Evolutionary conservation across 2,113 vertebrate genomes (phyloP), one percentile per base, ranked within the genome.

Genomic region (Delphinus delphis): DNA sequence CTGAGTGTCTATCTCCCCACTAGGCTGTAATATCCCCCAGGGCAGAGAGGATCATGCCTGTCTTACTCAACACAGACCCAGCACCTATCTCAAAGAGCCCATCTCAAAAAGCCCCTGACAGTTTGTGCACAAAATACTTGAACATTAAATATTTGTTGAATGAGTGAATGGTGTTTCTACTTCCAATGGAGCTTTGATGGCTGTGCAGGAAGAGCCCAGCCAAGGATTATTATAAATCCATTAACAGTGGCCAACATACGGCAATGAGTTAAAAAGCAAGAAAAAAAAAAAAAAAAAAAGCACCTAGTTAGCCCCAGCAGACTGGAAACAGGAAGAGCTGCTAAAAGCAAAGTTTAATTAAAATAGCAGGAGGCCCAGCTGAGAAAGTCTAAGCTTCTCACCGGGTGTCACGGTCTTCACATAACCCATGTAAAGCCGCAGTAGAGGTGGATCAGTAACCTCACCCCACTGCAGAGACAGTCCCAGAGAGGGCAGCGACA

Each of bases 271-370:
- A 41, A 33, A 87, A 65, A 63, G 47, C 38, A 55, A 91, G 44
- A 74, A 55, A 7, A 20, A 36, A 33, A 36, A 36, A 36, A 80
- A 41, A 36, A 36, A 80, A 41, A 20, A 60, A 20, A 6, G 63
- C 4, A 92, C 7, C 28, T 76, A 63, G 60, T 50, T 74, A 81
- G 73, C 38, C 36, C 50, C 63, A 90, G 79, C 87, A 68, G 70
- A 93, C 4, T 2, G 8, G 47, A 80, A 50, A 81, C 23, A 80
- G n/a, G 82, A 96, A 77, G 33, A 65, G 18, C 33, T 67, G 25
- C 47, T 93, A 41, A 93, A 96, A 95, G 62, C 26, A 93, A 77
- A 77, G 31, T 94, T 94, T 92, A 92, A 92, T 93, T 89, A 87
- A 96, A 67, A 93, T 50, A 71, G n/a, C n/a, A 96, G 68, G 73